Evolutionary conservation across 2,113 vertebrate species (phyloP), one percentile per base, ranked within the genome.

Genomic region (Phylloscopus trochilus): DNA sequence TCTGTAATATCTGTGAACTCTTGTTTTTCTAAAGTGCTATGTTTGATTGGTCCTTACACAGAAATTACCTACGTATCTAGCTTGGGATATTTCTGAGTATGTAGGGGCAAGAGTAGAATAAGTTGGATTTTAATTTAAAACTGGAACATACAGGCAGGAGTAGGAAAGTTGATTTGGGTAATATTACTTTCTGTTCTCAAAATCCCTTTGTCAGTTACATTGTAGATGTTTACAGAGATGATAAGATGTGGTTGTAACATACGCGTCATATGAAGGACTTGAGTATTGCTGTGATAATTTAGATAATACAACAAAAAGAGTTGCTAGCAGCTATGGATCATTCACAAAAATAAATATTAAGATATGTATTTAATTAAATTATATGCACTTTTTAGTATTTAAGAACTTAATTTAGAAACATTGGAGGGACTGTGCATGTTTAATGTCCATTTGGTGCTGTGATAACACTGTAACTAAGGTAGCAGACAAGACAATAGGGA

Each of bases 161-260:
- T 1, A 11, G 18, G 28, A 59, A 78, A 37, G 44, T 27, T 67
- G 3, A 11, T 75, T 70, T 74, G 28, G 3, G 2, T 73, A 58
- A 11, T 78, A 22, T 1, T 60, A 33, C 19, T 53, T 78, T 81
- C 11, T 81, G 8, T 74, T 91, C n/a, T 68, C 37, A 56, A 31
- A 91, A 58, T 66, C 4, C 1, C 2, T 3, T 3, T 58, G 4
- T 63, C 13, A 66, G 3, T 83, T 68, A 46, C 2, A 1, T 33
- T 51, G 14, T 52, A 39, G 30, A n/a, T 35, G 4, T 74, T 81
- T 84, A 35, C 13, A 53, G 22, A 58, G 35, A 15, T 60, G 6
- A 24, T 64, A 41, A 89, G 27, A 62, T 58, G 22, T 43, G 9
- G 0, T 74, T 81, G 19, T 62, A 77, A 31, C 7, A 1, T 43